Conservation (phyloP, 2,888 invertebrate genomes). For the Hydraecia micacea region DNA sequence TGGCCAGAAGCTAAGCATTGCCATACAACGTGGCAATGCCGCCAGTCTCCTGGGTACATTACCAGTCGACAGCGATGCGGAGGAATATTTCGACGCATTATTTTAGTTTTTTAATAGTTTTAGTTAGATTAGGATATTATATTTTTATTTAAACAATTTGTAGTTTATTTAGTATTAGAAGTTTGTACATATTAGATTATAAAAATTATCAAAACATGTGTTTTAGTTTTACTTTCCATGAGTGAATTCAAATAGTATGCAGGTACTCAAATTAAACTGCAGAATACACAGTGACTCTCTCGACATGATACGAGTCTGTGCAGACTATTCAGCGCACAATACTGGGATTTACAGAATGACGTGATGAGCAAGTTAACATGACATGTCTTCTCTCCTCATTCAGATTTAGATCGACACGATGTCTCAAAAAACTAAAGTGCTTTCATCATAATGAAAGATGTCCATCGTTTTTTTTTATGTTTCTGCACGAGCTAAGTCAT, state of each 20-base stretch:
- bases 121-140: no score
- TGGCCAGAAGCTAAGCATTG: no score
- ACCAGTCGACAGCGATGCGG: no score
- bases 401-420: slow-evolving; percentile 17
- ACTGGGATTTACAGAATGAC: background rate
- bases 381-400: background rate
- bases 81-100: no score
- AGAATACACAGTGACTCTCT: background rate
- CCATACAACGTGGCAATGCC: no score
- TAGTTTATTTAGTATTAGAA: no score
- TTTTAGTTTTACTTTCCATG: background rate
- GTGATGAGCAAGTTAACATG: background rate
- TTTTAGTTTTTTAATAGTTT: no score
- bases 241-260: background rate
- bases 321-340: background rate
- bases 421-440: background rate
- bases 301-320: background rate
- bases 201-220: background rate
- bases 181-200: no score
- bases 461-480: background rate
- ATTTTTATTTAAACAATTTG: no score
- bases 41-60: no score
- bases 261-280: background rate
- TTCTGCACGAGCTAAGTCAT: background rate
- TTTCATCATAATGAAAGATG: background rate